phyloP scores from a whole-genome alignment of 2,797 vertebrate genomes.

The Harpagifer antarcticus region DNA sequence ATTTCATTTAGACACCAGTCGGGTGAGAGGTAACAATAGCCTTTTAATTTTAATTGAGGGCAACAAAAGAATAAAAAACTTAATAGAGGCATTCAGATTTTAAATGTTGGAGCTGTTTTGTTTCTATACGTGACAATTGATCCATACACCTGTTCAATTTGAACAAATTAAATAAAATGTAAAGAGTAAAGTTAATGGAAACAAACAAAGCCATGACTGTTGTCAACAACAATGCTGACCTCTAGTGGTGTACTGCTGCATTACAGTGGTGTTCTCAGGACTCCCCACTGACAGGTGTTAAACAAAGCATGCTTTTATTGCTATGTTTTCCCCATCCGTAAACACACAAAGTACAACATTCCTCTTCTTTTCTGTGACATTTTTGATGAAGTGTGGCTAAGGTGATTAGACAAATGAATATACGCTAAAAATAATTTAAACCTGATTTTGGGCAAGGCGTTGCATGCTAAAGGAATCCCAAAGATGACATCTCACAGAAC shows the following conservation, averaged over 20 bases:
- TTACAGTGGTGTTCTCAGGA: slow-evolving; percentile 13
- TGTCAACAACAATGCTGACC: slow-evolving; percentile 36
- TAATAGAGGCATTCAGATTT: too few relatives aligned
- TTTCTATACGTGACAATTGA: background rate
- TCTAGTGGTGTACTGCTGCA: slow-evolving; percentile 53
- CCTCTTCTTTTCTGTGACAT: too few relatives aligned
- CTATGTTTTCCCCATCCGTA: too few relatives aligned
- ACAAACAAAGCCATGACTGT: background rate
- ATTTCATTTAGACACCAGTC: too few relatives aligned
- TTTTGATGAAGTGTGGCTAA: background rate
- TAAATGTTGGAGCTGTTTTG: background rate
- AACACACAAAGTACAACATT: too few relatives aligned
- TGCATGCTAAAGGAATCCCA: background rate
- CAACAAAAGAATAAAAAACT: background rate
- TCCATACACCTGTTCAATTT: background rate
- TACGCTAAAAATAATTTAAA: background rate
- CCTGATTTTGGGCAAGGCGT: background rate
- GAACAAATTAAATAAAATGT: too few relatives aligned
- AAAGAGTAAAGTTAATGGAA: too few relatives aligned
- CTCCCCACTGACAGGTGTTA: too few relatives aligned
- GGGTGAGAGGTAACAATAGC: background rate
- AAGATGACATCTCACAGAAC: background rate
- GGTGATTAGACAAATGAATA: background rate
- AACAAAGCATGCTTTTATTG: too few relatives aligned
- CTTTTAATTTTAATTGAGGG: too few relatives aligned